A percentile compares a stretch with the other conserved stretches of the same genome.
phyloP scores from a whole-genome alignment of 2,888 invertebrate genomes.

The Drosophila anomelani region DNA sequence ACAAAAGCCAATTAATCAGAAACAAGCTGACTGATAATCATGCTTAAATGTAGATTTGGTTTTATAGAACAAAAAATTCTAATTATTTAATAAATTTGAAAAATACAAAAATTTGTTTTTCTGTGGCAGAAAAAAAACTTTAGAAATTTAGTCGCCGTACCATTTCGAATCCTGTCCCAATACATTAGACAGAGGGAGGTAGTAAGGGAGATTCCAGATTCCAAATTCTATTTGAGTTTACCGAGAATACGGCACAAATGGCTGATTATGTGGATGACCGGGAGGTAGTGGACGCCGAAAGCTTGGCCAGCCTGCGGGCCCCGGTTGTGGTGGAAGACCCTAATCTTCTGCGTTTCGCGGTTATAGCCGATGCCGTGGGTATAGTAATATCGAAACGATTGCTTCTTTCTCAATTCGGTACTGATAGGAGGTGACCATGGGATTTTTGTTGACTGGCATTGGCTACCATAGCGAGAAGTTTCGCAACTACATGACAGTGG shows the following conservation, averaged over 20 bases:
- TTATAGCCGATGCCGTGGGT: conserved; percentile 3
- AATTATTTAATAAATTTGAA: not conserved
- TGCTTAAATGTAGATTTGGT: not conserved
- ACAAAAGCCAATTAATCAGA: conserved; percentile 62
- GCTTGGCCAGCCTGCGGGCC: not conserved
- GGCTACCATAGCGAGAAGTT: conserved; percentile 53
- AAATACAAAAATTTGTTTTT: not conserved
- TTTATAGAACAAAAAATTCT: not conserved
- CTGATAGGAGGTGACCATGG: conserved; percentile 55
- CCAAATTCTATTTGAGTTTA: not conserved
- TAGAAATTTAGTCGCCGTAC: not conserved
- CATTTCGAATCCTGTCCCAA: not conserved
- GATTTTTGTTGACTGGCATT: conserved; percentile 59
- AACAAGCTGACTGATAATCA: not conserved
- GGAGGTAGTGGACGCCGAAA: not conserved
- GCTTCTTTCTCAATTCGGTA: no score
- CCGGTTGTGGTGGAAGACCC: not conserved
- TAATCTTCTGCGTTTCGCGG: not conserved
- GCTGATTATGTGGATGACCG: not conserved
- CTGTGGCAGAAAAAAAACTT: not conserved
- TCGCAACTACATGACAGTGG: conserved; percentile 58
- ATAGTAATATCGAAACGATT: not conserved
- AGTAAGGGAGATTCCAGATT: not conserved
- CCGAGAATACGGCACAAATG: not conserved
- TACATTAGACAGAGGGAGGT: not conserved